Conservation (phyloP, 2,888 invertebrate species). For the Prosapia bicincta region DNA sequence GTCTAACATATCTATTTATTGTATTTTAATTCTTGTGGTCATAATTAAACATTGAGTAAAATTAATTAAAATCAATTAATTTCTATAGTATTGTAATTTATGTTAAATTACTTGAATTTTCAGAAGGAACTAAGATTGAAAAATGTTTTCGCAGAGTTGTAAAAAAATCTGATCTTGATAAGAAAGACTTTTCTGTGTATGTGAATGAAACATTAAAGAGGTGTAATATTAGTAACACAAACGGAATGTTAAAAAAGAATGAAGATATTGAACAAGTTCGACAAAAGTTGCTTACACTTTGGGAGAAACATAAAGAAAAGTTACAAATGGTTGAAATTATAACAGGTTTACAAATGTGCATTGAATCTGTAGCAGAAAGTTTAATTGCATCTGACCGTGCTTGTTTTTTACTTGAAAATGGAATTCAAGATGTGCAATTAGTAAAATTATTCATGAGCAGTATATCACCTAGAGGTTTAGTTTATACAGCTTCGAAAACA, state of each 20-base stretch:
- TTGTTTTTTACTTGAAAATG: slow-evolving; percentile 5
- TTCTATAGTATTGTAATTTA: no score
- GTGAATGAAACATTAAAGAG: slow-evolving; percentile 9
- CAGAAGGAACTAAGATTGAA: slow-evolving; percentile 17
- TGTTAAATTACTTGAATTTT: no score
- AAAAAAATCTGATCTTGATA: slow-evolving; percentile 7
- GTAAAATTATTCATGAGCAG: slow-evolving; percentile 10
- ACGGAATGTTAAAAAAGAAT: neutral
- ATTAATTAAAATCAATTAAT: no score
- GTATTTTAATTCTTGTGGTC: no score
- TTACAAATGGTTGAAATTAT: neutral
- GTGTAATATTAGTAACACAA: neutral
- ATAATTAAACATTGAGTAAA: no score
- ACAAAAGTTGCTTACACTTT: neutral
- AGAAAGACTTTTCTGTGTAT: slow-evolving; percentile 9
- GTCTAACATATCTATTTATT: no score
- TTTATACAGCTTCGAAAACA: slow-evolving; percentile 10
- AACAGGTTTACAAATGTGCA: slow-evolving; percentile 19
- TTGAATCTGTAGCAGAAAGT: slow-evolving; percentile 18
- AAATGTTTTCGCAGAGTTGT: slow-evolving; percentile 15
- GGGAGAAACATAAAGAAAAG: slow-evolving; percentile 12
- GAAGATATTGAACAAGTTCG: neutral
- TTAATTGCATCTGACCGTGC: slow-evolving; percentile 12
- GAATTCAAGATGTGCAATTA: neutral
- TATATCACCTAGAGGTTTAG: slow-evolving; percentile 11